A percentile compares a stretch with the other conserved stretches of the same genome.
Evolutionary conservation across 2,888 invertebrate species (phyloP).

Genomic region (Malachius bipustulatus): DNA sequence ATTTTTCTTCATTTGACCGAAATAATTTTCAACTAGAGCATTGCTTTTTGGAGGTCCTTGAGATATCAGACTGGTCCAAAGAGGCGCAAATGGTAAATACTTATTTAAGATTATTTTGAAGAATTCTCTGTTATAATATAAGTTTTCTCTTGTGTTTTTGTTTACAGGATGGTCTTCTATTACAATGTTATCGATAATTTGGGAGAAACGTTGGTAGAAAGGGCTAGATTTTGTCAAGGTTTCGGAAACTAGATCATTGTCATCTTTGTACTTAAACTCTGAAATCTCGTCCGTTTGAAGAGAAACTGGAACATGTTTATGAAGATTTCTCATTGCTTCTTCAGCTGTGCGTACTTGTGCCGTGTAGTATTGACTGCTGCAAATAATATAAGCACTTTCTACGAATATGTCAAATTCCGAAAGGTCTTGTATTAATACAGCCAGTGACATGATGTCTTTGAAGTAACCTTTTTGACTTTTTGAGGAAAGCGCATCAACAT

Average conservation of each 20-base stretch:
- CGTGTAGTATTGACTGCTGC: background rate
- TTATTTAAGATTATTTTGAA: conserved; percentile 5
- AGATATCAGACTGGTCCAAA: conserved; percentile 8
- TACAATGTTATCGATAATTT: background rate
- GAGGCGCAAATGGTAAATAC: conserved; percentile 9
- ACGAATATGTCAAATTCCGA: conserved; percentile 1
- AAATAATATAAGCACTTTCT: background rate
- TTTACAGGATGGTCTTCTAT: background rate
- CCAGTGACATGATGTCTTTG: background rate
- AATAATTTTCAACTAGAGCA: conserved; percentile 9
- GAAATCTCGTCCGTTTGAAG: too few relatives aligned
- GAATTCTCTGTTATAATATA: background rate
- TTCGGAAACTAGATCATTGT: background rate
- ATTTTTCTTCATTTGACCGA: conserved; percentile 4
- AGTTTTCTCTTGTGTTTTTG: background rate
- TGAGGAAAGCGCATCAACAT: conserved; percentile 3
- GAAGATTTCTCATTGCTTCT: too few relatives aligned
- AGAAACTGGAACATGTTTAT: too few relatives aligned
- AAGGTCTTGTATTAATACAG: background rate
- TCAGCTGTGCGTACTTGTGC: background rate
- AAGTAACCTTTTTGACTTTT: background rate
- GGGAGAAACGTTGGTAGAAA: background rate
- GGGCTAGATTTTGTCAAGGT: conserved; percentile 3
- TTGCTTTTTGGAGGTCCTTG: conserved; percentile 8
- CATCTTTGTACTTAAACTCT: too few relatives aligned